Conservation (phyloP, 2,113 vertebrate genomes). For the Cisticola juncidis region DNA sequence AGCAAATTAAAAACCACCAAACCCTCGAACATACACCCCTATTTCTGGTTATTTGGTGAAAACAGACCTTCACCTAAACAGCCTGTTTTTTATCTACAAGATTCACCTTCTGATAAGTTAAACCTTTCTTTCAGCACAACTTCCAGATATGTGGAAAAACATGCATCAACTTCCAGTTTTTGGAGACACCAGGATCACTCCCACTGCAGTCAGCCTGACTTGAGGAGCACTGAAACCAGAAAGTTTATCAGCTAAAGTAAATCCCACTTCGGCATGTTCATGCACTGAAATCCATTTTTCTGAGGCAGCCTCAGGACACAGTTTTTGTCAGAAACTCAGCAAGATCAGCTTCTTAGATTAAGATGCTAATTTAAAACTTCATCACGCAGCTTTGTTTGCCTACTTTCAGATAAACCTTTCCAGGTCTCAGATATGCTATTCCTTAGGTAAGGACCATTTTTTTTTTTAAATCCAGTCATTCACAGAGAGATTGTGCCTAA, state of each 20-base stretch:
- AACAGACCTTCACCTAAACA: not conserved
- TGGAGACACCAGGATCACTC: not conserved
- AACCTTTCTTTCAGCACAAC: not conserved
- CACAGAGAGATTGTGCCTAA: not conserved
- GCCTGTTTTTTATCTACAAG: not conserved
- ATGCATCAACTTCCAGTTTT: accelerated
- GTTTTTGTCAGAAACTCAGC: not conserved
- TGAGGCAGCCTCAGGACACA: accelerated
- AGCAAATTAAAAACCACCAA: not conserved
- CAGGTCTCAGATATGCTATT: not conserved
- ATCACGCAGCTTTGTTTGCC: not conserved
- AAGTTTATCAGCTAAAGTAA: not conserved
- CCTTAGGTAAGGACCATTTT: not conserved
- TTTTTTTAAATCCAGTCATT: not conserved
- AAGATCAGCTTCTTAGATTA: not conserved
- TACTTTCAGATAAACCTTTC: not conserved
- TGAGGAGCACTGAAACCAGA: not conserved
- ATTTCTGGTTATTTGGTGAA: not conserved
- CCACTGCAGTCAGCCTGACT: not conserved
- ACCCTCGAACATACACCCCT: not conserved
- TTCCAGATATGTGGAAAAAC: not conserved
- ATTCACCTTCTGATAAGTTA: not conserved
- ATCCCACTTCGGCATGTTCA: accelerated
- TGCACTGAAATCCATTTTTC: not conserved
- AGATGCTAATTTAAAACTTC: not conserved